Base-by-base conservation (phyloP, 92 coral and sea anemone species). In the Pocillopora grandis region DNA sequence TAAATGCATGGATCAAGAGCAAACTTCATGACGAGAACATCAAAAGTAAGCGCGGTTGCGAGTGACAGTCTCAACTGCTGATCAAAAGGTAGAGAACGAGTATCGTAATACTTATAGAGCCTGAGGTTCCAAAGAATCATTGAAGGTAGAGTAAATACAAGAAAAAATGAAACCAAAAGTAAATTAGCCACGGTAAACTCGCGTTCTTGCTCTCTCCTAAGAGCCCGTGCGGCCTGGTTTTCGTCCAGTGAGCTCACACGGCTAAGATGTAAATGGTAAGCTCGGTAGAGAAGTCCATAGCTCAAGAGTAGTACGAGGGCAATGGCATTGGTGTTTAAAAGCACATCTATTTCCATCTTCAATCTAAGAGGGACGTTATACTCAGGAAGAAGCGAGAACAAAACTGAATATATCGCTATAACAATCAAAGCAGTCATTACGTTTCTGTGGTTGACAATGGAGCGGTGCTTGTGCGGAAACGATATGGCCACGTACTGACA, bases 1-100 rank as follows among this genome's bases (percentile, higher is more conserved):
- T 89, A 89, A 36, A 88, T 88, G 37, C 83, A 80, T 7, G 92
- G 89, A 61, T 89, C 92, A 62, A 89, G 59, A 0, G 92, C 92
- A 42, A 86, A 89, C 84, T 81, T 89, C 48, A 85, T 56, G 18
- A 85, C 58, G 55, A 89, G 74, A 15, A 89, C 61, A 15, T 85
- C 87, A 3, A 72, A 58, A 12, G 76, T 59, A 16, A 80, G 52
- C 57, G 17, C 57, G 2, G 21, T 14, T 9, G 92, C 89, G 21
- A 89, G 77, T 11, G 36, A 15, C 18, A 70, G 59, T 36, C 69
- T 59, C 9, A 61, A 16, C 2, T 20, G 11, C 42, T 71, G 85
- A 5, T 9, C 59, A 8, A 20, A 37, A 21, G 82, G 69, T 35
- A 80, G 75, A 12, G 48, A 56, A 9, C 31, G 70, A 23, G 48